phyloP scores from a whole-genome alignment of 1,140 invertebrate genomes.

The Schmidtea mediterranea region DNA sequence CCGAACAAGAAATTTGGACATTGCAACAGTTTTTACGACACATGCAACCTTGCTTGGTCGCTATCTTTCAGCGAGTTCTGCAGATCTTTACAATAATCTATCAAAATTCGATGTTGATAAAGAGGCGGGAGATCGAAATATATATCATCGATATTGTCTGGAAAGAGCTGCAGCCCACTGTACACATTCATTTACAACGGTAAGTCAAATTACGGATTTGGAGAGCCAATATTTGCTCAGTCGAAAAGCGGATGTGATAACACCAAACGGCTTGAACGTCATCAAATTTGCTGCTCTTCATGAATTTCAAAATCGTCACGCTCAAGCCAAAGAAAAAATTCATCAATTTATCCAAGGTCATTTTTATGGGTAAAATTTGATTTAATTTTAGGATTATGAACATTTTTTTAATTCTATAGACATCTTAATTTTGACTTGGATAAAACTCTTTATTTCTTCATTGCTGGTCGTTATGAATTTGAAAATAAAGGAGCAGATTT shows the following conservation, averaged over 20 bases:
- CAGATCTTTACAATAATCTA: constrained; percentile 95
- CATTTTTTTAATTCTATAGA: neutral
- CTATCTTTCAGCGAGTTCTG: constrained; percentile 85
- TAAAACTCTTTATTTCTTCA: constrained; percentile 94
- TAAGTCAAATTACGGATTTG: constrained; percentile 79
- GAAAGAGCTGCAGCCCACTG: constrained; percentile 75
- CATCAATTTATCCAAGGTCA: constrained; percentile 89
- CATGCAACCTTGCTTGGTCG: constrained; percentile 86
- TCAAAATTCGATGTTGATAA: constrained; percentile 21
- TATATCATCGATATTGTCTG: constrained; percentile 95
- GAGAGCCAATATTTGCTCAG: constrained; percentile 85
- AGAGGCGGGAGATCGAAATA: constrained; percentile 87
- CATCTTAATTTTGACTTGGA: constrained; percentile 68
- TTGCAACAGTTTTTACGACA: constrained; percentile 89
- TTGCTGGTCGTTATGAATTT: constrained; percentile 92
- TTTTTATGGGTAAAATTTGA: constrained; percentile 54
- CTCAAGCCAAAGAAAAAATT: constrained; percentile 85
- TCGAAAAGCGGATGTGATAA: constrained; percentile 55
- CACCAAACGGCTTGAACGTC: constrained; percentile 90
- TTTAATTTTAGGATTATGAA: neutral
- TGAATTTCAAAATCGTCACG: constrained; percentile 97
- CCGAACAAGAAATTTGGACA: constrained; percentile 52
- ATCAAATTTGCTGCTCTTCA: constrained; percentile 93
- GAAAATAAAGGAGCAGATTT: constrained; percentile 96
- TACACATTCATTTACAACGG: constrained; percentile 81